Percentiles rank a stretch among this genome's conserved stretches.
These are phyloP conservation scores for Takifugu flavidus DNA, from an alignment of 2,113 vertebrate genomes.

Conservation along the genomic window DNA sequence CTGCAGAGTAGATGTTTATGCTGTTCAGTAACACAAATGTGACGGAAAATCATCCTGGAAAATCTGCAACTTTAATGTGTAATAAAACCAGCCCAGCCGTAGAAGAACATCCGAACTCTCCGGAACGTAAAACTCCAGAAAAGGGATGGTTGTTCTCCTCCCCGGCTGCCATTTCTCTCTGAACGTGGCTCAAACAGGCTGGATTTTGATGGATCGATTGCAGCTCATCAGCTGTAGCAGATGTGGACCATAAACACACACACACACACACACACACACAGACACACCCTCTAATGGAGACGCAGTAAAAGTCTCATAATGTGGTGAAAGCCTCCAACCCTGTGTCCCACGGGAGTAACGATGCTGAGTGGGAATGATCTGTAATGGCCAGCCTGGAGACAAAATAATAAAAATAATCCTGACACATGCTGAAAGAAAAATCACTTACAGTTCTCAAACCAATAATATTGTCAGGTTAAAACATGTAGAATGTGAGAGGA, in stretches of 20 bases:
- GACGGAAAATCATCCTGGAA: slow-evolving; percentile 1
- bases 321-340: slow-evolving; percentile 11
- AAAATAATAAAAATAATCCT: slow-evolving; percentile 23
- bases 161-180: slow-evolving; percentile 20
- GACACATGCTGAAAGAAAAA: not conserved
- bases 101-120: slow-evolving; percentile 47
- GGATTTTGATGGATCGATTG: slow-evolving; percentile 18
- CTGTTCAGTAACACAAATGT: not conserved
- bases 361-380: too few relatives aligned
- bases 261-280: too few relatives aligned
- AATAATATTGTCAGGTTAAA: slow-evolving; percentile 24
- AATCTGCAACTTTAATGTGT: slow-evolving; percentile 10
- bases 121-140: slow-evolving; percentile 33
- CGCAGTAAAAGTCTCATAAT: not conserved
- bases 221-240: not conserved
- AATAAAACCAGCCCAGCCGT: slow-evolving; percentile 44
- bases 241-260: too few relatives aligned
- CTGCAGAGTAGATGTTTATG: too few relatives aligned
- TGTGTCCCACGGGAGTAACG: not conserved
- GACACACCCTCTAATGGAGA: not conserved
- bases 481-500: slow-evolving; percentile 7
- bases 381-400: not conserved
- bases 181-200: slow-evolving; percentile 24
- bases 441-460: not conserved
- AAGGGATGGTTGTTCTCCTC: slow-evolving; percentile 34